Evolutionary conservation across 2,113 vertebrate genomes (phyloP), one percentile per base, ranked within the genome.

Genomic region (Oophaga pumilio): DNA sequence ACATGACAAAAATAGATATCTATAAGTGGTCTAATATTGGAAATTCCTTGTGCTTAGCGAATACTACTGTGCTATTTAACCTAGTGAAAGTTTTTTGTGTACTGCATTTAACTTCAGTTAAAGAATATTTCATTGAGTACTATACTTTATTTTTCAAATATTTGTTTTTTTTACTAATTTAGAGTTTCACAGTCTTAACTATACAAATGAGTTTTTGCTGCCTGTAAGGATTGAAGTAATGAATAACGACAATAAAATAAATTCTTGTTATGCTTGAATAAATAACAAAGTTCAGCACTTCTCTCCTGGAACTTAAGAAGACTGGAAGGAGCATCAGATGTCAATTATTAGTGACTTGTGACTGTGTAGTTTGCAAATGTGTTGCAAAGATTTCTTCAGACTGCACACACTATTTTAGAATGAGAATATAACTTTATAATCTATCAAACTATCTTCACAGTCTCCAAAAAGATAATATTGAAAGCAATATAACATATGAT

Each of bases 331-430:
- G 28, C 60, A 64, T 82, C 80, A 15, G 33, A 64, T 50, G 80
- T 82, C 80, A 82, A 50, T 82, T 66, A 82, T 66, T 82, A 82
- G 18, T 82, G 33, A 82, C 59, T 80, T 80, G 24, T 80, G 77
- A 59, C 24, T 80, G 33, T 80, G 56, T 20, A 60, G 59, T 56
- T 33, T 60, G 56, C 50, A 57, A 80, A 80, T 74, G 33, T 50
- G 71, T 74, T 74, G 17, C 43, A 22, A 22, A 10, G 43, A 50
- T 22, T 50, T 50, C 20, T 74, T 74, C 33, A 18, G 7, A 73
- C 2, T 17, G 28, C 69, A 3, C 6, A n/a, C 62, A 43, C 6
- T 33, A 71, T 71, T 26, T 69, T 14, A 26, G 24, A 26, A 69
- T 26, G 33, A 43, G 33, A 43, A 43, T 43, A 43, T 43, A 43